A percentile compares a stretch with the other conserved stretches of the same genome.
These are phyloP conservation scores for Rhaphigaster nebulosa DNA, from an alignment of 2,888 invertebrate species.

Conservation along the genomic window DNA sequence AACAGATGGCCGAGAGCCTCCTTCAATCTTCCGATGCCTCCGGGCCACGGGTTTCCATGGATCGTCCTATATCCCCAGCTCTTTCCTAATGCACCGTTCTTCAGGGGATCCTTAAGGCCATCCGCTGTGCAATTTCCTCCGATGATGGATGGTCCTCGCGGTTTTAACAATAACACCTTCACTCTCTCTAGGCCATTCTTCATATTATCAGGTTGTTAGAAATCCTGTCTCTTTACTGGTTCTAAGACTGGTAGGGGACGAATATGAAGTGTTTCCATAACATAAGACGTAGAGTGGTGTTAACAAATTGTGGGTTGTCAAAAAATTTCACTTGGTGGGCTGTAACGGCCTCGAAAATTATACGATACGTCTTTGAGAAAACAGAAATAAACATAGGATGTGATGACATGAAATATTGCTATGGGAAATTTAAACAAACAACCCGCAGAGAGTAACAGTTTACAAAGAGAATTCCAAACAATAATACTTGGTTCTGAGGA, in stretches of 20 bases:
- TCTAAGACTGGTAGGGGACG: not conserved
- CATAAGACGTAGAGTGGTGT: not conserved
- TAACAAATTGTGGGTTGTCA: slow-evolving; percentile 20
- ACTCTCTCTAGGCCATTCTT: not conserved
- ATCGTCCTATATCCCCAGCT: slow-evolving; percentile 21
- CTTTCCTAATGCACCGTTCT: slow-evolving; percentile 37
- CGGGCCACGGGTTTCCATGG: not conserved
- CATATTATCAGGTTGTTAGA: not conserved
- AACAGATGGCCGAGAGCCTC: slow-evolving; percentile 26
- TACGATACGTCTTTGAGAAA: slow-evolving; percentile 26
- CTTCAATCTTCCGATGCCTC: slow-evolving; percentile 8
- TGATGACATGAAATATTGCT: not conserved
- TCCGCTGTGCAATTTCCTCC: not conserved
- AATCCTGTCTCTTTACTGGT: not conserved
- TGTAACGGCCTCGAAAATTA: not conserved
- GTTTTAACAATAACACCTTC: slow-evolving; percentile 38
- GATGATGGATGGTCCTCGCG: not conserved
- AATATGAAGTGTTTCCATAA: not conserved
- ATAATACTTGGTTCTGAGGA: not conserved
- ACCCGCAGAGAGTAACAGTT: not conserved
- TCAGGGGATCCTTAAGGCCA: slow-evolving; percentile 22
- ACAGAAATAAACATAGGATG: not conserved
- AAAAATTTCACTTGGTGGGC: slow-evolving; percentile 5
- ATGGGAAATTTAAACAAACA: not conserved
- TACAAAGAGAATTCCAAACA: not conserved